Base-by-base conservation (phyloP, 2,113 vertebrate species). In the Macquaria ambigua region DNA sequence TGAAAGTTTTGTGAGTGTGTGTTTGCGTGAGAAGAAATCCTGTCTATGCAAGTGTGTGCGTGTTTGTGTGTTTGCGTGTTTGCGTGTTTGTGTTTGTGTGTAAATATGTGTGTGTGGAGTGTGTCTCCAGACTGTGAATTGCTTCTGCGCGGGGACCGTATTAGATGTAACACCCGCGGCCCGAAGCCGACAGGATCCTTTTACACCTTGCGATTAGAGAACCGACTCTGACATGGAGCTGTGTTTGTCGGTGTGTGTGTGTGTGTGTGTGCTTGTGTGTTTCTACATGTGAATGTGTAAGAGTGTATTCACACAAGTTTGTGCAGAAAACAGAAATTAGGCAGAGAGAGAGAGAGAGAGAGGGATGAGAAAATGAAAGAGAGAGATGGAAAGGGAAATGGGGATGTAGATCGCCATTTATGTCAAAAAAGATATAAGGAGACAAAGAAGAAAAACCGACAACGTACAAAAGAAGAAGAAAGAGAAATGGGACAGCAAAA, bases 51-150 rank as follows among this genome's bases (percentile, higher is more conserved):
- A 25, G 18, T 34, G 8, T 48, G 59, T 69, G 37, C 31, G 28
- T 43, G 5, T 52, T 1, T 64, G 16, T 9, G 61, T 64, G 62
- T 41, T 10, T 21, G 28, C 6, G 28, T 43, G 5, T 52, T 1
- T 66, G 16, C 8, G 34, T 64, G 62, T 41, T 10, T 21, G 28
- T 10, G 12, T 2, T 28, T n/a, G 20, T n/a, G 39, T 34, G 25
- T 68, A n/a, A 20, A 14, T 72, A 14, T 58, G 15, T 62, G 23
- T 69, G 4, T 63, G 43, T 52, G 3, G n/a, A 34, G 63, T 46
- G 55, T n/a, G 20, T 83, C 34, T 70, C 48, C 63, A 67, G 64
- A 67, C 69, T 89, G 84, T 87, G 88, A 89, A 84, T 87, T 87
- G 81, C 53, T 84, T 89, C 78, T 72, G 31, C 43, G 78, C 23